A percentile compares a stretch with the other conserved stretches of the same genome.
These are phyloP conservation scores for Elymnias hypermnestra DNA, from an alignment of 1,140 invertebrate genomes.

Conservation along the genomic window DNA sequence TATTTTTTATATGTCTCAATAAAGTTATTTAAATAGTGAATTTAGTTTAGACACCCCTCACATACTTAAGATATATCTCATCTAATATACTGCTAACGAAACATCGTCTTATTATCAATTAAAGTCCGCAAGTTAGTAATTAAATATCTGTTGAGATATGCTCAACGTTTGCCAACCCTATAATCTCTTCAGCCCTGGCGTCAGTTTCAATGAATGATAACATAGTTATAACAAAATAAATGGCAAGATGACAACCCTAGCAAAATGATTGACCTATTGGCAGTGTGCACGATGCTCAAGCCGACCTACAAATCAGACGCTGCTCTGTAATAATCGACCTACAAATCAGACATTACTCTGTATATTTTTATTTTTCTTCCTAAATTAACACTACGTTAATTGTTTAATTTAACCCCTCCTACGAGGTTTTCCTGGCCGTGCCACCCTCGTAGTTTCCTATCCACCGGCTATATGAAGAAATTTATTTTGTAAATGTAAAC, in stretches of 20 bases:
- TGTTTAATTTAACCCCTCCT: too few species aligned
- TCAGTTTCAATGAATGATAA: constrained; percentile 11
- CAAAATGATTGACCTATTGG: constrained; percentile 43
- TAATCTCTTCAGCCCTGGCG: constrained; percentile 1
- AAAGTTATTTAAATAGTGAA: too few species aligned
- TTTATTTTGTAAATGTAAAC: too few species aligned
- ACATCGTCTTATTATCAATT: not conserved
- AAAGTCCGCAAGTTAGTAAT: not conserved
- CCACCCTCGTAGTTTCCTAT: too few species aligned
- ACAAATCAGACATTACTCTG: constrained; percentile 3
- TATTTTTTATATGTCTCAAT: too few species aligned
- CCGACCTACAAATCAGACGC: constrained; percentile 35
- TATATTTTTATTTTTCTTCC: too few species aligned
- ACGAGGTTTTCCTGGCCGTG: too few species aligned
- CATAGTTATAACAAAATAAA: constrained; percentile 9
- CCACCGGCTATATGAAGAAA: too few species aligned
- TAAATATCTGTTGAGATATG: not conserved
- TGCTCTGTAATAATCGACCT: constrained; percentile 29
- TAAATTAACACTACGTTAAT: too few species aligned
- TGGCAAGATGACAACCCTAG: constrained; percentile 38
- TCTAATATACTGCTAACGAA: too few species aligned
- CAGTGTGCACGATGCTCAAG: constrained; percentile 37
- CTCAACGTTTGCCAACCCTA: constrained; percentile 1
- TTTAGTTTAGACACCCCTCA: too few species aligned
- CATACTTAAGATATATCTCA: too few species aligned